Percentiles rank a stretch among this genome's conserved stretches.
phyloP scores from a whole-genome alignment of 2,888 invertebrate species.

The Crepidodera aurea region DNA sequence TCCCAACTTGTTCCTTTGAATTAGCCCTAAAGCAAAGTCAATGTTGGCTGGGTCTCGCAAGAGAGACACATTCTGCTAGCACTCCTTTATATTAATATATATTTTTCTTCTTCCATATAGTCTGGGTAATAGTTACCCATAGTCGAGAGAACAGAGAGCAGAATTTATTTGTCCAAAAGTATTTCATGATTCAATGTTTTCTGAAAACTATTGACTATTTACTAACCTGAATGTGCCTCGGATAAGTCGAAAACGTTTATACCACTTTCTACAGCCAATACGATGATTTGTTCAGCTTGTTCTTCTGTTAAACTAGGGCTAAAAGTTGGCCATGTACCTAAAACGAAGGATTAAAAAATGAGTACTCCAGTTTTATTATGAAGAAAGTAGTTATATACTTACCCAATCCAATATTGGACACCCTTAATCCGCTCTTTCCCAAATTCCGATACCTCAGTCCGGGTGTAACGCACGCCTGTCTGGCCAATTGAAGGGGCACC shows the following conservation, averaged over 20 bases:
- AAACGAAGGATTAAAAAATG: slow-evolving; percentile 26
- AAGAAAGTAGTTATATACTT: slow-evolving; percentile 55
- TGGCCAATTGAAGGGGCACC: slow-evolving; percentile 65
- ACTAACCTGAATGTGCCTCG: slow-evolving; percentile 83
- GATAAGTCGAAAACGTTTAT: slow-evolving; percentile 96
- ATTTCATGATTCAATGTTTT: too few relatives aligned
- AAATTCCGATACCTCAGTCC: slow-evolving; percentile 90
- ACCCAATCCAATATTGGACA: slow-evolving; percentile 92
- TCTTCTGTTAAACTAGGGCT: slow-evolving; percentile 80
- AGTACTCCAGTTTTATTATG: background rate
- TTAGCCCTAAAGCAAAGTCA: too few relatives aligned
- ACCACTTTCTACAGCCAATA: slow-evolving; percentile 93
- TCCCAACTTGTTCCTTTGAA: too few relatives aligned
- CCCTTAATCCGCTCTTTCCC: slow-evolving; percentile 93
- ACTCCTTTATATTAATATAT: too few relatives aligned
- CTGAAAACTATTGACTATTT: too few relatives aligned
- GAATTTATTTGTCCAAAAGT: too few relatives aligned
- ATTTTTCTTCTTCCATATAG: too few relatives aligned
- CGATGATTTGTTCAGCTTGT: slow-evolving; percentile 89
- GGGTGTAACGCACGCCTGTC: slow-evolving; percentile 76
- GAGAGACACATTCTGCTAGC: too few relatives aligned
- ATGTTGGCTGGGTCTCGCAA: too few relatives aligned
- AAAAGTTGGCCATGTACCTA: slow-evolving; percentile 91
- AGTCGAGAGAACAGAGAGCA: too few relatives aligned
- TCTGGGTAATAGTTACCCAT: too few relatives aligned